Evolutionary conservation across 2,113 vertebrate species (phyloP).

Genomic region (Sarotherodon lohbergeri): DNA sequence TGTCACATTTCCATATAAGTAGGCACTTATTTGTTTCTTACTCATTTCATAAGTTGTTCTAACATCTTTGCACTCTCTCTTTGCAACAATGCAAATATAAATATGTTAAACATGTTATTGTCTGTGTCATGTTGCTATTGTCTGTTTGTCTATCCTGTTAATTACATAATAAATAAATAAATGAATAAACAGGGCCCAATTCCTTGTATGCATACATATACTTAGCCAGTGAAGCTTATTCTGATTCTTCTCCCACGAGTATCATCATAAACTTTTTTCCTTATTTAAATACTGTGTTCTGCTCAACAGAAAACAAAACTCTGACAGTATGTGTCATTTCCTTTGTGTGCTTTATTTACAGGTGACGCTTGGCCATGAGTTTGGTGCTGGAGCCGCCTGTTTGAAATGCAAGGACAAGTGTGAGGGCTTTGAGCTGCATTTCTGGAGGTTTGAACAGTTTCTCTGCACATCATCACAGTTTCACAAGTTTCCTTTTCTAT

Average conservation of each 20-base stretch:
- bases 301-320: neutral
- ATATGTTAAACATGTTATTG: neutral
- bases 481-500: neutral
- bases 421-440: conserved; percentile 96
- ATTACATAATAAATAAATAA: neutral
- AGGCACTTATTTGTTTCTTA: neutral
- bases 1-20: neutral
- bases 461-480: neutral
- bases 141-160: neutral
- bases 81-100: neutral
- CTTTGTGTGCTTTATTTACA: conserved; percentile 55
- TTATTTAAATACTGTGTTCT: neutral
- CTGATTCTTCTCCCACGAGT: neutral
- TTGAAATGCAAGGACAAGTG: conserved; percentile 97
- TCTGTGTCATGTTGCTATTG: neutral
- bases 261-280: neutral
- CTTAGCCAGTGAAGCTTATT: neutral
- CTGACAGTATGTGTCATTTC: neutral
- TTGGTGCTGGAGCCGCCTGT: conserved; percentile 91
- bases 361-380: conserved; percentile 95
- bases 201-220: neutral
- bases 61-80: neutral
- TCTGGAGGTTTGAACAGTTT: conserved; percentile 86
- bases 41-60: neutral
- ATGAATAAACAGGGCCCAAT: neutral